Conservation (phyloP, 2,888 invertebrate species). For the Helleia helle region DNA sequence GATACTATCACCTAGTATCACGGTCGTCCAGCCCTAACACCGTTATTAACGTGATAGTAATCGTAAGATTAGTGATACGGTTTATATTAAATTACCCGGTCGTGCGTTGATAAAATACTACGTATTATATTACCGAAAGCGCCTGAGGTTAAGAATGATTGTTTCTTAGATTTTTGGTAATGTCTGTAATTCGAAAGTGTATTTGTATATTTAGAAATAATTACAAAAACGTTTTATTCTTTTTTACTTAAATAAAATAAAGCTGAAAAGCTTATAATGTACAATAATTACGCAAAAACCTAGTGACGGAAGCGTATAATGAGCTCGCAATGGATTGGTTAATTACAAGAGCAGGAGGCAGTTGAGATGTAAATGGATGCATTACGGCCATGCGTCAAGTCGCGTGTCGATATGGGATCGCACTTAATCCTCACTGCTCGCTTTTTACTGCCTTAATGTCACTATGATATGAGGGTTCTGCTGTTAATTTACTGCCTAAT, state of each 20-base stretch:
- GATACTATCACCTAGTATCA: slow-evolving; percentile 70
- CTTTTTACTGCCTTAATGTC: slow-evolving; percentile 42
- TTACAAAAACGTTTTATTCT: no score
- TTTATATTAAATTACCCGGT: slow-evolving; percentile 75
- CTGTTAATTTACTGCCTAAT: slow-evolving; percentile 12
- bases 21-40: slow-evolving; percentile 64
- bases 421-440: slow-evolving; percentile 43
- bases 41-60: slow-evolving; percentile 70
- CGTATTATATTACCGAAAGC: slow-evolving; percentile 71
- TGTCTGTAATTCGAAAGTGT: no score
- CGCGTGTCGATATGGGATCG: slow-evolving; percentile 54
- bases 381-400: slow-evolving; percentile 54
- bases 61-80: slow-evolving; percentile 71
- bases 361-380: slow-evolving; percentile 44
- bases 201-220: no score
- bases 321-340: slow-evolving; percentile 25
- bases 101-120: slow-evolving; percentile 70
- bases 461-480: slow-evolving; percentile 39
- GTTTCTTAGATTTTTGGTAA: no score
- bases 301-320: slow-evolving; percentile 26
- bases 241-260: no score
- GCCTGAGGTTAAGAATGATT: slow-evolving; percentile 59
- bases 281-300: no score
- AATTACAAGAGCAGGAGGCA: slow-evolving; percentile 29
- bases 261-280: no score